Evolutionary conservation across 2,797 vertebrate species (phyloP), one percentile per base, ranked within the genome.

Genomic region (Eupleurogrammus muticus): DNA sequence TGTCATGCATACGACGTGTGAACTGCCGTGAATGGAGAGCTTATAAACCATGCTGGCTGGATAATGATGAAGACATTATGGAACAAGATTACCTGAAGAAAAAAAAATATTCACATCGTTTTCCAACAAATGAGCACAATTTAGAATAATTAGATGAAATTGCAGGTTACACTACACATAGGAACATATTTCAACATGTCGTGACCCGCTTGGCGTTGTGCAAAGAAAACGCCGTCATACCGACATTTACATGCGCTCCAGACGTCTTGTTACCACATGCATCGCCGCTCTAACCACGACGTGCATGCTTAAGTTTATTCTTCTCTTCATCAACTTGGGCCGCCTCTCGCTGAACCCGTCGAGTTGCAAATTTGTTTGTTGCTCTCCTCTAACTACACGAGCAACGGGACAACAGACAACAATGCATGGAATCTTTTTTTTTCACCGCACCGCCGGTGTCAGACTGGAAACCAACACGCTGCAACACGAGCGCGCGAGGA

Each of bases 381-480:
- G 7, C 38, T 36, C 28, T 7, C n/a, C 32, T 73, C 64, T 50
- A 62, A 71, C 74, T 66, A 56, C 28, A 42, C 49, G 20, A 16
- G 49, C 23, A 63, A 62, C 21, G 16, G 28, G 17, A 7, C 24
- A 50, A 60, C 46, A 44, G 64, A 35, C 64, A 32, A 61, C 28
- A 52, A 49, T 38, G 21, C 13, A 36, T 13, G 9, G 17, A 28
- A 28, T 28, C 28, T 28, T 21, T 64, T 32, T 32, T 49, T 38
- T 34, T 51, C 0, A 35, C 47, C 56, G 52, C 8, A 10, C 10
- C n/a, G 24, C 40, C 52, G 52, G 3, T 48, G 53, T 32, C 70
- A 73, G 51, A 16, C 64, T 73, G 62, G 56, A 70, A 79, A 74
- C 63, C 79, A 75, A 73, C 65, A 50, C 19, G 38, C 69, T 50